Evolutionary conservation across 2,888 invertebrate species (phyloP).

Genomic region (Meteorus cinctellus): DNA sequence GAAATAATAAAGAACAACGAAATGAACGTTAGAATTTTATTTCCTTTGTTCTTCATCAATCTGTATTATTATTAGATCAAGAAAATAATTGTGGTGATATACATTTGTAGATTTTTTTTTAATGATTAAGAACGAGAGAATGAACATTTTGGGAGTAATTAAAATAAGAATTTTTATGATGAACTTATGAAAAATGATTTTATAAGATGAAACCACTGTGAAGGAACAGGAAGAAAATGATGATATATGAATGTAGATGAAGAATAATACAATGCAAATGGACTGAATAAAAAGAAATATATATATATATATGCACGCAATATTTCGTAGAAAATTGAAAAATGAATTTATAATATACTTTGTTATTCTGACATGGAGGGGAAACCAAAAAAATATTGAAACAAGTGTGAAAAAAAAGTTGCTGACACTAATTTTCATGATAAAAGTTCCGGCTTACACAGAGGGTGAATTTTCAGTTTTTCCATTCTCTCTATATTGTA

Average conservation of each 20-base stretch:
- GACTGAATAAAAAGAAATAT: neutral
- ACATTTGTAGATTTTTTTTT: too few relatives aligned
- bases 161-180: too few relatives aligned
- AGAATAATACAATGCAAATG: neutral
- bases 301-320: too few relatives aligned
- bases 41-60: too few relatives aligned
- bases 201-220: too few relatives aligned
- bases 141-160: neutral
- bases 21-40: too few relatives aligned
- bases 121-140: neutral
- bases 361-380: neutral
- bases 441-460: conserved; percentile 31
- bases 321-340: conserved; percentile 6
- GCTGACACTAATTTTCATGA: conserved; percentile 33
- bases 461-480: conserved; percentile 48
- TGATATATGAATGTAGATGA: neutral
- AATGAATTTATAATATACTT: neutral
- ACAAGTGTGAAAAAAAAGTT: neutral
- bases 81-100: too few relatives aligned
- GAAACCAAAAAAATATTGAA: neutral
- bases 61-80: too few relatives aligned
- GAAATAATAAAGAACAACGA: too few relatives aligned
- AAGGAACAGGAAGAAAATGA: neutral
- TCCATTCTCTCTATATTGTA: conserved; percentile 43
- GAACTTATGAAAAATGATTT: too few relatives aligned